A percentile compares a stretch with the other conserved stretches of the same genome.
Conservation (phyloP, 2,888 invertebrate species). For the Thalpophila matura region DNA sequence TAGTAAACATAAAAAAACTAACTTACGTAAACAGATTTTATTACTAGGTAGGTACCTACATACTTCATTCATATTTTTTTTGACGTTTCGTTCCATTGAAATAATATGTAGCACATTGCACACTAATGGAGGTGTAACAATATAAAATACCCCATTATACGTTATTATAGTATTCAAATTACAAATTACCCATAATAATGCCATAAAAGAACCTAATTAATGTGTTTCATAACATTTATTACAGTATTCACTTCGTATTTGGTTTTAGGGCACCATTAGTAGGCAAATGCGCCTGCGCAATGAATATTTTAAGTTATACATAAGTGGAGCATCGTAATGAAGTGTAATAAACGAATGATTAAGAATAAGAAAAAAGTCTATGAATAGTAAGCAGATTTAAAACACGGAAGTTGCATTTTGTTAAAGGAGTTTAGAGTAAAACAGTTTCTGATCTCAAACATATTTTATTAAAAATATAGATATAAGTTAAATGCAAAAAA, state of each 20-base stretch:
- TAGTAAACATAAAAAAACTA: background rate
- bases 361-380: conserved; percentile 13
- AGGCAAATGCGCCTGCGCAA: conserved; percentile 1
- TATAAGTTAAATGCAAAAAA: too few relatives aligned
- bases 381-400: background rate
- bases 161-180: conserved; percentile 44
- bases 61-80: background rate
- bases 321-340: conserved; percentile 33
- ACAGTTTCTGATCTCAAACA: background rate
- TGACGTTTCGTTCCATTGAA: background rate
- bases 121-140: conserved; percentile 33
- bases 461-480: background rate
- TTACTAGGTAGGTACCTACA: too few relatives aligned
- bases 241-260: conserved; percentile 32
- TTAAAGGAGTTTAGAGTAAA: background rate
- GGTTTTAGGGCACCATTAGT: conserved; percentile 49
- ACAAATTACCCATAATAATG: conserved; percentile 46
- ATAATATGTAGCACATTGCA: conserved; percentile 3
- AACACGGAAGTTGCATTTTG: conserved; percentile 5
- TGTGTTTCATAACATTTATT: conserved; percentile 48
- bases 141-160: conserved; percentile 33
- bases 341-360: conserved; percentile 27
- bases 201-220: conserved; percentile 42
- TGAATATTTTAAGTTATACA: conserved; percentile 15
- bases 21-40: conserved; percentile 9